Percentiles rank a stretch among this genome's conserved stretches.
Conservation (phyloP, 2,888 invertebrate genomes). For the Drosophila subquinaria region DNA sequence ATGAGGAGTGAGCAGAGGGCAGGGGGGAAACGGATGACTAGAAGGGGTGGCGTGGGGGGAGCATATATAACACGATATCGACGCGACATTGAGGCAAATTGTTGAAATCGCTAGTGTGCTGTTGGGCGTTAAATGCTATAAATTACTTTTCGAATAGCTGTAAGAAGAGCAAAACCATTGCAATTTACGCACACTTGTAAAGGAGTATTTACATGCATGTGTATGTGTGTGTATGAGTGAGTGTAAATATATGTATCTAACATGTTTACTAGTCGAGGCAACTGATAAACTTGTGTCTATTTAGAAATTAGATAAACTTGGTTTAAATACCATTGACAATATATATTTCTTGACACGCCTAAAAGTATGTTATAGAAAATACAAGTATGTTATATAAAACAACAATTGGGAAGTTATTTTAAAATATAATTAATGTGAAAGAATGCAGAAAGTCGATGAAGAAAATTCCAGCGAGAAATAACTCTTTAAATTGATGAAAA, state of each 20-base stretch:
- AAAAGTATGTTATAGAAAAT: background rate
- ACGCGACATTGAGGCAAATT: conserved; percentile 63
- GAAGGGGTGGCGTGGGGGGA: background rate
- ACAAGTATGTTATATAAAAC: too few species aligned
- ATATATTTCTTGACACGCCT: background rate
- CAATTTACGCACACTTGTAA: conserved; percentile 21
- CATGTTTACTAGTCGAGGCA: background rate
- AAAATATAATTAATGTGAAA: too few species aligned
- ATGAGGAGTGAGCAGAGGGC: too few species aligned
- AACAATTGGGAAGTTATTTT: too few species aligned
- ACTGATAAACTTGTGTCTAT: background rate
- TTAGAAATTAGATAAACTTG: background rate
- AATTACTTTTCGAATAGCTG: conserved; percentile 65
- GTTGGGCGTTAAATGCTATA: conserved; percentile 66
- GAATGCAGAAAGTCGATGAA: too few species aligned
- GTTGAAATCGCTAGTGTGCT: conserved; percentile 70
- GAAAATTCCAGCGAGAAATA: too few species aligned
- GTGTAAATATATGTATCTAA: background rate
- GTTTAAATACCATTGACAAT: background rate
- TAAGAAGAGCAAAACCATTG: conserved; percentile 5
- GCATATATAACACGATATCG: conserved; percentile 12
- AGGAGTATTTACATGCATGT: conserved; percentile 19
- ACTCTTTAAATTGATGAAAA: too few species aligned
- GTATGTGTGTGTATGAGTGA: background rate
- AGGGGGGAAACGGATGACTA: background rate